These are phyloP conservation scores for Raja brachyura DNA, from an alignment of 2,113 vertebrate species.

Conservation along the genomic window DNA sequence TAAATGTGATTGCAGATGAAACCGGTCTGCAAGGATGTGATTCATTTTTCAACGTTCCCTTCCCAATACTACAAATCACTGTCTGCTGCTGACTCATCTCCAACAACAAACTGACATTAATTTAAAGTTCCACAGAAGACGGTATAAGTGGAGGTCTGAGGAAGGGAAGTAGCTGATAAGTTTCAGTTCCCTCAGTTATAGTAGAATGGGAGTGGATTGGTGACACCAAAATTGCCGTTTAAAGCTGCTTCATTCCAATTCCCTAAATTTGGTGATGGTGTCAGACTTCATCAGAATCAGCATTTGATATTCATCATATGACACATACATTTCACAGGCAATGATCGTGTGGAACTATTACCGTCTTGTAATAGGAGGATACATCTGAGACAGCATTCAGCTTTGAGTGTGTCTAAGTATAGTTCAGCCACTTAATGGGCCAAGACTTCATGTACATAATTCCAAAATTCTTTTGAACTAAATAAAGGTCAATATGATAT, in stretches of 20 bases:
- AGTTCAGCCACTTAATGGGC: not conserved
- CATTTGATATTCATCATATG: constrained; percentile 5
- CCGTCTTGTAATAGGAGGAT: not conserved
- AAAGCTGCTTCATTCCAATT: not conserved
- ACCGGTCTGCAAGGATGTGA: not conserved
- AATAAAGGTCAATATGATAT: not conserved
- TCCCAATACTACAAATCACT: not conserved
- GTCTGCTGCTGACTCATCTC: not conserved
- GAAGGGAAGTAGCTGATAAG: not conserved
- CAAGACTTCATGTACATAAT: not conserved
- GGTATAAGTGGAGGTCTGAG: not conserved
- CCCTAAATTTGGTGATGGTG: not conserved
- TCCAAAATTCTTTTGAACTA: not conserved
- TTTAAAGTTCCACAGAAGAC: not conserved
- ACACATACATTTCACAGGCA: not conserved
- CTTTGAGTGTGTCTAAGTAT: not conserved
- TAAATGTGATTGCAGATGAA: not conserved
- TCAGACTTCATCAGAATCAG: constrained; percentile 27
- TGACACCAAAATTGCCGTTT: not conserved
- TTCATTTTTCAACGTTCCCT: not conserved
- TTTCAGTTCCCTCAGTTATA: not conserved
- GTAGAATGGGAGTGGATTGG: not conserved
- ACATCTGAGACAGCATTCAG: not conserved
- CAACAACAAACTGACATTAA: not conserved
- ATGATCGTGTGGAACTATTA: not conserved